These are phyloP conservation scores for Pangasius macronema DNA, from an alignment of 2,797 vertebrate species.

Conservation along the genomic window DNA sequence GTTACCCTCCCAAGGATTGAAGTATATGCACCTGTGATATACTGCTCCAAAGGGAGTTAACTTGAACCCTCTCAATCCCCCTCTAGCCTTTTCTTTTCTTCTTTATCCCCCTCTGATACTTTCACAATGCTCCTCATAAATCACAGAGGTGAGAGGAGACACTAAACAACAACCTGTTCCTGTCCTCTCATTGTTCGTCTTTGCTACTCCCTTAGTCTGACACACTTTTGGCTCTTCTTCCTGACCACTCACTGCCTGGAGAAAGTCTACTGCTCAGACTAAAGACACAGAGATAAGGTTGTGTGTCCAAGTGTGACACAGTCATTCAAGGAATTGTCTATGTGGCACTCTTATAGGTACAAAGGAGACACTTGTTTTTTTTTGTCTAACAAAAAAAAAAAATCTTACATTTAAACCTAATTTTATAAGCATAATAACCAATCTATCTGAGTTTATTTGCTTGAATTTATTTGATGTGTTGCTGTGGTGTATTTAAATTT, in stretches of 20 bases:
- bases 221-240: constrained; percentile 34
- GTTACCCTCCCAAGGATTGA: constrained; percentile 33
- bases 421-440: neutral
- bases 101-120: constrained; percentile 29
- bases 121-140: constrained; percentile 52
- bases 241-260: constrained; percentile 30
- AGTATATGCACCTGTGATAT: constrained; percentile 50
- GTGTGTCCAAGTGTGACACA: neutral
- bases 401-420: neutral
- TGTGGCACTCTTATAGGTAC: constrained; percentile 1
- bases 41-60: constrained; percentile 38
- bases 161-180: constrained; percentile 42
- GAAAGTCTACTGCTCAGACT: constrained; percentile 28
- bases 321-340: neutral
- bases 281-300: constrained; percentile 13
- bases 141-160: constrained; percentile 46
- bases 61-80: constrained; percentile 32
- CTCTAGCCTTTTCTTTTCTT: constrained; percentile 27
- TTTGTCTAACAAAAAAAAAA: neutral
- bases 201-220: constrained; percentile 46
- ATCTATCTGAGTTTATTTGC: neutral
- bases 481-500: neutral
- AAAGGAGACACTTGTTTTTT: neutral
- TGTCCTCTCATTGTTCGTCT: constrained; percentile 48
- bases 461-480: neutral